phyloP scores from a whole-genome alignment of 64 coral and sea anemone genomes.

The Trachythela sp. region DNA sequence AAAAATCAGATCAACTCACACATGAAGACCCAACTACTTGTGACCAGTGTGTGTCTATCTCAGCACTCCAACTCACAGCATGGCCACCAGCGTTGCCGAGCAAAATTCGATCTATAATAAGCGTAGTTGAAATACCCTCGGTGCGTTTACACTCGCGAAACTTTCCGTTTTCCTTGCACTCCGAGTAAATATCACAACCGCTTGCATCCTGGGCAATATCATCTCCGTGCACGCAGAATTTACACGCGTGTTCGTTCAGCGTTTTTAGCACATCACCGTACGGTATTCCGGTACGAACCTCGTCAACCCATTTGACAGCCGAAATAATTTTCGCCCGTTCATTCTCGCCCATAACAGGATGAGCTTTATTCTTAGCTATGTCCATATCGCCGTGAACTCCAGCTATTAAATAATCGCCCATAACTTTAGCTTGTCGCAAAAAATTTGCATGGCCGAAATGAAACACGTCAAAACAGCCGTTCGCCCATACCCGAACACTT shows the following conservation, averaged over 20 bases:
- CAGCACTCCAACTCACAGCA: no score
- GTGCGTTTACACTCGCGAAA: background rate
- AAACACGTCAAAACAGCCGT: conserved; percentile 7
- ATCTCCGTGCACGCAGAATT: background rate
- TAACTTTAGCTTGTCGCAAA: background rate
- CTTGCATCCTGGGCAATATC: background rate
- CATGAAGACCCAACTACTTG: no score
- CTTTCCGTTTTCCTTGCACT: background rate
- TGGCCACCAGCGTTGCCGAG: background rate
- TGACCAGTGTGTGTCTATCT: no score
- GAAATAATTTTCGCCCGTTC: background rate
- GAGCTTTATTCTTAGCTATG: background rate
- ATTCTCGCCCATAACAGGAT: background rate
- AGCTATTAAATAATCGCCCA: background rate
- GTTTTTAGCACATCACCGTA: background rate
- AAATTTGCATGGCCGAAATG: conserved; percentile 14
- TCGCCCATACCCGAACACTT: background rate
- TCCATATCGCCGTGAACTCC: background rate
- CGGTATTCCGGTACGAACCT: background rate
- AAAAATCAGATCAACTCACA: no score
- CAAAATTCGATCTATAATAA: background rate
- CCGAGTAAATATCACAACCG: background rate
- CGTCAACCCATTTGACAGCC: background rate
- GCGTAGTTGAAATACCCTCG: background rate
- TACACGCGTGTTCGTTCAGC: background rate